Percentiles rank a stretch among this genome's conserved stretches.
These are phyloP conservation scores for Palythoa heliodiscus DNA, from an alignment of 92 coral and sea anemone genomes.

Conservation along the genomic window DNA sequence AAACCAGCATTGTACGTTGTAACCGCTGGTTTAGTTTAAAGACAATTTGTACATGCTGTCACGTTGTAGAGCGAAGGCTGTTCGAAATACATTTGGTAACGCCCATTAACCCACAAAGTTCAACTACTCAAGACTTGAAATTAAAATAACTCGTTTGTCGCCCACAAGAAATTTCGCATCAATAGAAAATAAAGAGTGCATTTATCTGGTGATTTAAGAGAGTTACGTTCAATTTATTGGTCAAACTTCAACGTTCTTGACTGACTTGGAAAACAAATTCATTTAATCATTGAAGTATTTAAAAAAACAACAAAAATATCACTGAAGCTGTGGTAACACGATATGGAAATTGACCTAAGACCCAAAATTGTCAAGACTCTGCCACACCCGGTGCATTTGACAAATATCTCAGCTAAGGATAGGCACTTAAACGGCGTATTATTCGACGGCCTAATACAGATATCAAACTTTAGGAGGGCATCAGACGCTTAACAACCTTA, in stretches of 20 bases:
- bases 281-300: neutral
- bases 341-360: neutral
- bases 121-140: neutral
- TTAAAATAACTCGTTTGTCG: neutral
- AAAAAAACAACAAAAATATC: neutral
- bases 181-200: neutral
- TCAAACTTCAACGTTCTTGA: neutral
- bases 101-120: neutral
- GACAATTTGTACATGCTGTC: neutral
- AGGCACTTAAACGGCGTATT: neutral
- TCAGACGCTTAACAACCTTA: neutral
- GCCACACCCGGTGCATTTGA: constrained; percentile 11
- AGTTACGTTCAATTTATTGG: neutral
- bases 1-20: neutral
- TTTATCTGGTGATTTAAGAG: neutral
- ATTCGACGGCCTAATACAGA: neutral
- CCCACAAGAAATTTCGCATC: neutral
- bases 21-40: neutral
- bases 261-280: neutral
- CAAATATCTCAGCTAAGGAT: neutral
- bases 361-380: neutral
- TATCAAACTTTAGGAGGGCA: neutral
- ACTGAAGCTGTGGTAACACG: neutral
- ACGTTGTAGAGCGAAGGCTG: neutral
- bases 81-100: neutral